These are phyloP conservation scores for Harpegnathos saltator DNA, from an alignment of 1,140 invertebrate genomes.

Conservation along the genomic window DNA sequence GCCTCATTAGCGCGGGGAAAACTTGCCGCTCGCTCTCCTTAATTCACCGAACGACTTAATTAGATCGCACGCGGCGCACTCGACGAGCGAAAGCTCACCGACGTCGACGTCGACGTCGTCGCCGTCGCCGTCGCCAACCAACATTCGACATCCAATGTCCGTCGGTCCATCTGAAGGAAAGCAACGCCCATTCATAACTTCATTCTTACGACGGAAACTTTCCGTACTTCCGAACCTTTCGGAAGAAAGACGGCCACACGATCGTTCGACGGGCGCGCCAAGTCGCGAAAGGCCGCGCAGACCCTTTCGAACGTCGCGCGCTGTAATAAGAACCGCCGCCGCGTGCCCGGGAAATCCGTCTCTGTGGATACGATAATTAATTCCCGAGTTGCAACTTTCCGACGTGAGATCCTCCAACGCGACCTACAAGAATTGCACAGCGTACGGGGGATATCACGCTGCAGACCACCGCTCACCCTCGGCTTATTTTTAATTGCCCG, in stretches of 20 bases:
- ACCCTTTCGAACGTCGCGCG: not conserved
- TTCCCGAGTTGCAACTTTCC: no score
- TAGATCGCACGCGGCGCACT: conserved; percentile 41
- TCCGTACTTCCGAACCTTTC: conserved; percentile 12
- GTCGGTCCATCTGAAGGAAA: conserved; percentile 5
- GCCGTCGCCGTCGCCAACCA: no score
- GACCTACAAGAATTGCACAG: no score
- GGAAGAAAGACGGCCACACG: not conserved
- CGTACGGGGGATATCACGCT: no score
- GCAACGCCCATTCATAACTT: conserved; percentile 36
- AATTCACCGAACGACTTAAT: conserved; percentile 56
- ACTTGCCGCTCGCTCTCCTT: conserved; percentile 25
- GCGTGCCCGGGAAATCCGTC: no score
- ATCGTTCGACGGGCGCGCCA: not conserved
- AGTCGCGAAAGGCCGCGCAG: not conserved
- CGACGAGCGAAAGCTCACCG: conserved; percentile 18
- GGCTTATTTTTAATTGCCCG: no score
- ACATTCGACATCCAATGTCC: no score
- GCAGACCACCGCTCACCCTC: no score
- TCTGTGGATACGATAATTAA: no score
- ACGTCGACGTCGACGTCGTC: conserved; percentile 25
- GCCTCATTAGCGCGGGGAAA: conserved; percentile 42
- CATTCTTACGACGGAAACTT: conserved; percentile 35
- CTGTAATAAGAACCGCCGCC: no score
- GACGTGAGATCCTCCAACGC: no score